phyloP scores from a whole-genome alignment of 2,888 invertebrate genomes.

The Drosophila phalerata region DNA sequence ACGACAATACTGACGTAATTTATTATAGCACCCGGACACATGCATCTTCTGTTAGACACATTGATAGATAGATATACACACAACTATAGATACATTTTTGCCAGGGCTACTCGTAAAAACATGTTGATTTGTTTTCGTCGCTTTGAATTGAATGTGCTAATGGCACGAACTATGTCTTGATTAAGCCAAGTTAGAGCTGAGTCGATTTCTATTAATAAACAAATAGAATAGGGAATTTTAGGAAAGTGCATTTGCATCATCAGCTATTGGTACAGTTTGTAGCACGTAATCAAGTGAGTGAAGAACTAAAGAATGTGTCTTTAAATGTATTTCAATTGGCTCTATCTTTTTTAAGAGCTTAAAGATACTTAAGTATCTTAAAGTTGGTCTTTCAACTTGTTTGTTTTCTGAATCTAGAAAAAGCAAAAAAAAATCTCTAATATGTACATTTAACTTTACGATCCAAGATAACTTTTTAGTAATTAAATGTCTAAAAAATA shows the following conservation, averaged over 20 bases:
- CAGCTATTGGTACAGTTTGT: slow-evolving; percentile 7
- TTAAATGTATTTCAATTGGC: neutral
- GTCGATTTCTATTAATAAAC: slow-evolving; percentile 3
- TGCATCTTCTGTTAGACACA: slow-evolving; percentile 37
- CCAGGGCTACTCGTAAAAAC: neutral
- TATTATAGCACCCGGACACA: slow-evolving; percentile 57
- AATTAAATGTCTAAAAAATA: too few relatives aligned
- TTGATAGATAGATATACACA: slow-evolving; percentile 1
- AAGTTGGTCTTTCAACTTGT: neutral
- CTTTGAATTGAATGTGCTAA: slow-evolving; percentile 19
- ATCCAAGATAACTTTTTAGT: too few relatives aligned
- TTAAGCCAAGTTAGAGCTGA: slow-evolving; percentile 3
- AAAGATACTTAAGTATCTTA: neutral
- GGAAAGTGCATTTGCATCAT: slow-evolving; percentile 6
- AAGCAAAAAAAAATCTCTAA: too few relatives aligned
- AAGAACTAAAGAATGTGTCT: neutral
- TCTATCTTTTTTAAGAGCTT: too few relatives aligned
- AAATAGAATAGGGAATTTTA: neutral
- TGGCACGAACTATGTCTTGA: slow-evolving; percentile 24
- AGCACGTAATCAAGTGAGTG: slow-evolving; percentile 3
- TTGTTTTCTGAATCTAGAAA: too few relatives aligned
- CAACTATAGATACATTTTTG: neutral
- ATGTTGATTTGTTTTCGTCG: slow-evolving; percentile 17
- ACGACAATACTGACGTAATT: slow-evolving; percentile 70
- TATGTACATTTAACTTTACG: too few relatives aligned